Percentiles rank a stretch among this genome's conserved stretches.
Evolutionary conservation across 2,888 invertebrate genomes (phyloP).

Genomic region (Stegophylla sp.): DNA sequence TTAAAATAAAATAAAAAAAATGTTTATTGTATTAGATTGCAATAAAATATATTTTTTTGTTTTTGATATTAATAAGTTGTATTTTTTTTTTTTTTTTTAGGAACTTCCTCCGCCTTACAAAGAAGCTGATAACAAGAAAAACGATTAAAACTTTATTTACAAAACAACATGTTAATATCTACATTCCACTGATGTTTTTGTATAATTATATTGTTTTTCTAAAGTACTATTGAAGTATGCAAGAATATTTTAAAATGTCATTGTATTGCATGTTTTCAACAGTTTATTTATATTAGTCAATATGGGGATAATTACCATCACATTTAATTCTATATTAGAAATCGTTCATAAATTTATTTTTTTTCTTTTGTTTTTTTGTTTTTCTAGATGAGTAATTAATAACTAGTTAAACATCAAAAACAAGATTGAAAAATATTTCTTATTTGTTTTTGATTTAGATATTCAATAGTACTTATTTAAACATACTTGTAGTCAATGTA

Average conservation of each 20-base stretch:
- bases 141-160: constrained; percentile 29
- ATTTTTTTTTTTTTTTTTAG: constrained; percentile 67
- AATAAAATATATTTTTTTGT: too few relatives aligned
- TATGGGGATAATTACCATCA: constrained; percentile 58
- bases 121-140: constrained; percentile 77
- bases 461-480: constrained; percentile 24
- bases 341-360: constrained; percentile 40
- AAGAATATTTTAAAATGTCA: constrained; percentile 26
- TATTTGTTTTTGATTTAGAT: neutral
- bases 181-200: constrained; percentile 49
- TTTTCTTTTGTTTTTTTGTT: constrained; percentile 7
- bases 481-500: constrained; percentile 28
- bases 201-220: constrained; percentile 51
- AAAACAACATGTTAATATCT: constrained; percentile 28
- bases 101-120: constrained; percentile 85
- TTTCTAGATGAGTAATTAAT: neutral
- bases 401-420: neutral
- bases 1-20: too few relatives aligned
- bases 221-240: constrained; percentile 37
- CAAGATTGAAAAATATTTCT: neutral
- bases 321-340: constrained; percentile 41
- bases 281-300: constrained; percentile 55
- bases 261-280: constrained; percentile 50
- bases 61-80: too few relatives aligned
- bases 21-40: too few relatives aligned